These are phyloP conservation scores for Watsonalla binaria DNA, from an alignment of 2,888 invertebrate species.

Conservation along the genomic window DNA sequence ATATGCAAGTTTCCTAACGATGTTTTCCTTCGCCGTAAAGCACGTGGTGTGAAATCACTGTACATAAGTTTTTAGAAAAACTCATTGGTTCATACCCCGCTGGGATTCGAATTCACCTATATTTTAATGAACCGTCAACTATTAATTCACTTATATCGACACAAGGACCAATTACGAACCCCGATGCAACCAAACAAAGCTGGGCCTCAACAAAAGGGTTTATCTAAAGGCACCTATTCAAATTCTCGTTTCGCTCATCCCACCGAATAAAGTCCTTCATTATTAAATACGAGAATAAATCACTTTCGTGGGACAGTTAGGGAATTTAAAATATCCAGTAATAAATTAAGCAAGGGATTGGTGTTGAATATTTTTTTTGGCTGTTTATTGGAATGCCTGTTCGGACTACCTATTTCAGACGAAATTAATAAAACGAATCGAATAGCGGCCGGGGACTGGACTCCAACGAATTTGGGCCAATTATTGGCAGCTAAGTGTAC, in stretches of 20 bases:
- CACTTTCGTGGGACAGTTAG: conserved; percentile 23
- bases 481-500: too few relatives aligned
- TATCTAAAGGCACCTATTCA: conserved; percentile 26
- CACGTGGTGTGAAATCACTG: too few relatives aligned
- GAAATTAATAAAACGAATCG: too few relatives aligned
- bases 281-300: conserved; percentile 32
- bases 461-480: too few relatives aligned
- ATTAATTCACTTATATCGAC: too few relatives aligned
- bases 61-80: too few relatives aligned
- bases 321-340: conserved; percentile 23
- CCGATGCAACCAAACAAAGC: neutral
- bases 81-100: too few relatives aligned
- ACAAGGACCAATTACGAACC: conserved; percentile 1
- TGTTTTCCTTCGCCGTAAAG: too few relatives aligned
- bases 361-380: neutral
- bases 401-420: neutral
- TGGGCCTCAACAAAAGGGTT: conserved; percentile 3
- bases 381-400: neutral
- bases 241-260: conserved; percentile 27
- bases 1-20: too few relatives aligned
- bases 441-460: too few relatives aligned
- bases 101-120: too few relatives aligned
- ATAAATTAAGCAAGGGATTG: conserved; percentile 17
- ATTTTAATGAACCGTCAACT: too few relatives aligned
- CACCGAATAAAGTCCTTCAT: conserved; percentile 30